Percentiles rank a stretch among this genome's conserved stretches.
Evolutionary conservation across 2,888 invertebrate species (phyloP).

Genomic region (Acanthacorydalis orientalis): DNA sequence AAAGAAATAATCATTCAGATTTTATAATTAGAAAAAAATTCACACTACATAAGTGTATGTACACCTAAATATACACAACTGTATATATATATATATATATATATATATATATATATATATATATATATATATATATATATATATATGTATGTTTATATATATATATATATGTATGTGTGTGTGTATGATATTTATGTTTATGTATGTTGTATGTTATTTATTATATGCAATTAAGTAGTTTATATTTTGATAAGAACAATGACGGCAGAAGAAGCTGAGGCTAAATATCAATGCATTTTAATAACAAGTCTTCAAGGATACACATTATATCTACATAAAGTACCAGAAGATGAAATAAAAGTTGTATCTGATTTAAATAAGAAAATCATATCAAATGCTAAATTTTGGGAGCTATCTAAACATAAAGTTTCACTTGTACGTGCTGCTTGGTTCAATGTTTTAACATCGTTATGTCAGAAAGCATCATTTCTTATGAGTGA

Average conservation of each 20-base stretch:
- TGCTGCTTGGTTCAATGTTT: conserved; percentile 50
- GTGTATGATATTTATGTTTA: not conserved
- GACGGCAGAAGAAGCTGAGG: conserved; percentile 47
- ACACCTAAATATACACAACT: too few relatives aligned
- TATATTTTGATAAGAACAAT: conserved; percentile 25
- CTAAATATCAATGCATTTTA: conserved; percentile 48
- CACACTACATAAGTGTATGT: too few relatives aligned
- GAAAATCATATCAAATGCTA: conserved; percentile 35
- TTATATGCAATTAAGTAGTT: too few relatives aligned
- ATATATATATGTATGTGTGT: not conserved
- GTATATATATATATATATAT: too few relatives aligned
- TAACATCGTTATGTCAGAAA: conserved; percentile 42
- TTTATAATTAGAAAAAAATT: too few relatives aligned
- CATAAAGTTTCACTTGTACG: conserved; percentile 31
- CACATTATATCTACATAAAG: conserved; percentile 39
- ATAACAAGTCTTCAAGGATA: conserved; percentile 48
- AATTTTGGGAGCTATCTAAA: conserved; percentile 58
- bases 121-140: too few relatives aligned
- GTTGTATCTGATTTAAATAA: conserved; percentile 33
- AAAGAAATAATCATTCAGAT: conserved; percentile 3
- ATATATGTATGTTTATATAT: too few relatives aligned
- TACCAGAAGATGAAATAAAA: conserved; percentile 30
- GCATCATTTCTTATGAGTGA: conserved; percentile 31
- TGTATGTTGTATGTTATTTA: too few relatives aligned
- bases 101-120: too few relatives aligned